Evolutionary conservation across 2,888 invertebrate species (phyloP).

Genomic region (Nomada ruficornis): DNA sequence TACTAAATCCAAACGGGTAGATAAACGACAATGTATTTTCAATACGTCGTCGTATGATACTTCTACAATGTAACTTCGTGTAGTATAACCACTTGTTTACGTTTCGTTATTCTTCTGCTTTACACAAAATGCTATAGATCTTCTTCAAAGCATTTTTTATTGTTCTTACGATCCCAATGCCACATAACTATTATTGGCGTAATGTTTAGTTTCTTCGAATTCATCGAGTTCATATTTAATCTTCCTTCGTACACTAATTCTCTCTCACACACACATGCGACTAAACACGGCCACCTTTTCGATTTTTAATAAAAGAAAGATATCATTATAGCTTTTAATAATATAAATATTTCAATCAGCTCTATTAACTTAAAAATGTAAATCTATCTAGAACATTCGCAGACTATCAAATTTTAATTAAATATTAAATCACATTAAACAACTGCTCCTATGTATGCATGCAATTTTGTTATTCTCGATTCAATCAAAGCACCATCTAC

Average conservation of each 20-base stretch:
- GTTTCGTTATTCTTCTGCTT: not conserved
- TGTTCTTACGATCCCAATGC: too few relatives aligned
- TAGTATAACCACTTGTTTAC: not conserved
- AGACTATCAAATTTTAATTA: not conserved
- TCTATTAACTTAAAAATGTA: not conserved
- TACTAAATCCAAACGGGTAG: not conserved
- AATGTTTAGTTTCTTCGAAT: too few relatives aligned
- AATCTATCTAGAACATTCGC: not conserved
- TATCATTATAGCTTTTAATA: not conserved
- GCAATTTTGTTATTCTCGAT: not conserved
- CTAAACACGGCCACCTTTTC: too few relatives aligned
- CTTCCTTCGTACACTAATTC: too few relatives aligned
- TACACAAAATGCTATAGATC: not conserved
- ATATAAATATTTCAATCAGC: not conserved
- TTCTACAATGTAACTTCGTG: not conserved
- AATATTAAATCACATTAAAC: constrained; percentile 5
- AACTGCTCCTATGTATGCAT: not conserved
- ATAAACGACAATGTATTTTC: not conserved
- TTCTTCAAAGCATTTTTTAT: not conserved
- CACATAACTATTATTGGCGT: too few relatives aligned
- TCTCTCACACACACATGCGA: too few relatives aligned
- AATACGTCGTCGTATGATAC: not conserved
- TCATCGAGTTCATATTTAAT: too few relatives aligned
- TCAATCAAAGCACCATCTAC: constrained; percentile 25
- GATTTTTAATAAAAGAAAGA: too few relatives aligned